Conservation (phyloP, 2,888 invertebrate genomes). For the Chelonus formosanus region DNA sequence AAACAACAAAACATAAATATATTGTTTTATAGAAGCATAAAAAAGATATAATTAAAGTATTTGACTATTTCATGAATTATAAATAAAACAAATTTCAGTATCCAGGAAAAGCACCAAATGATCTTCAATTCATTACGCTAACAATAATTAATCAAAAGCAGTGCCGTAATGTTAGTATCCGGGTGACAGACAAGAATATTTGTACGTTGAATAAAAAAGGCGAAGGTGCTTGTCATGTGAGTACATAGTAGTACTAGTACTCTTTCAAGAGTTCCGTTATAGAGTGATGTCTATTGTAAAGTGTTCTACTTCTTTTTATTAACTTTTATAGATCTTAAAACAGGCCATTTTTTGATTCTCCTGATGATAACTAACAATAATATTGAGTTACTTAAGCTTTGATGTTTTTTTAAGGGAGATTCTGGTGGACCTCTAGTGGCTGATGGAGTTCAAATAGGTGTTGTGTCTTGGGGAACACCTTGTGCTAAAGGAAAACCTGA, state of each 20-base stretch:
- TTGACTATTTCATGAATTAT: not conserved
- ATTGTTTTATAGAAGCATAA: too few relatives aligned
- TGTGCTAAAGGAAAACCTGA: slow-evolving; percentile 63
- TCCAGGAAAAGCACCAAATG: slow-evolving; percentile 68
- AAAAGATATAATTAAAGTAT: too few relatives aligned
- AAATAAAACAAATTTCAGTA: slow-evolving; percentile 61
- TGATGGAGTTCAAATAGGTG: slow-evolving; percentile 59
- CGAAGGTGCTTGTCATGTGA: slow-evolving; percentile 73
- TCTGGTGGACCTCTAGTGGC: slow-evolving; percentile 62
- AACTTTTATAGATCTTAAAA: too few relatives aligned
- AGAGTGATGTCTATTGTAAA: not conserved
- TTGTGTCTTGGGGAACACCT: slow-evolving; percentile 66
- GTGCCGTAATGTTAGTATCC: slow-evolving; percentile 63
- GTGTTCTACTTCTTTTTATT: too few relatives aligned
- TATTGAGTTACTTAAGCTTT: not conserved
- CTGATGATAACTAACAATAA: slow-evolving; percentile 18
- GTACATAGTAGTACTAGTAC: slow-evolving; percentile 46
- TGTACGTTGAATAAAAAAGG: slow-evolving; percentile 70
- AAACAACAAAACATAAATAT: too few relatives aligned
- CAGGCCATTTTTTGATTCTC: slow-evolving; percentile 14
- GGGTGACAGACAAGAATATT: slow-evolving; percentile 67
- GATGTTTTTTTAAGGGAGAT: slow-evolving; percentile 55
- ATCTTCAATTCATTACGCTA: slow-evolving; percentile 69
- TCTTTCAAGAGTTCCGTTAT: not conserved
- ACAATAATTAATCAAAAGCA: slow-evolving; percentile 66